Conservation (phyloP, 2,797 vertebrate genomes). For the Prunella strophiata region DNA sequence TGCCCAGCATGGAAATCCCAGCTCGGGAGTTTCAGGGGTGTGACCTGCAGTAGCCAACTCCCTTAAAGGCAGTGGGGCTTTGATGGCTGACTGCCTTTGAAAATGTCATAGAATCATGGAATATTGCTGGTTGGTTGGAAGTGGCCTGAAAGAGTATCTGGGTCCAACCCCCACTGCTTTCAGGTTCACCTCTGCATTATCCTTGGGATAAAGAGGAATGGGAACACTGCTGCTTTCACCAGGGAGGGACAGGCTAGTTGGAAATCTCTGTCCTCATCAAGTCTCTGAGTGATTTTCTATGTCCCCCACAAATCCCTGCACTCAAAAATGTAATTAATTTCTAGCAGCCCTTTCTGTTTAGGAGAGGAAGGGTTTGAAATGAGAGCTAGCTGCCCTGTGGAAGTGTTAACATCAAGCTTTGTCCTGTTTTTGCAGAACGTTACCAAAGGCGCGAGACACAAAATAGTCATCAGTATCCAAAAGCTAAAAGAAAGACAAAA, state of each 20-base stretch:
- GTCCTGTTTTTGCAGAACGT: conserved; percentile 84
- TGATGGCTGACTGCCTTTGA: not conserved
- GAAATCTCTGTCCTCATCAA: not conserved
- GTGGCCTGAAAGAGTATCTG: not conserved
- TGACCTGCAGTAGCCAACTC: not conserved
- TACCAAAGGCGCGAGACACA: conserved; percentile 98
- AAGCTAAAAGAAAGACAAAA: conserved; percentile 97
- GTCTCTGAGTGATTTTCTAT: not conserved
- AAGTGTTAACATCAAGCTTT: not conserved
- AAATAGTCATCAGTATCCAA: conserved; percentile 98
- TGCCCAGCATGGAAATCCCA: not conserved
- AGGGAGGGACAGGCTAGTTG: not conserved
- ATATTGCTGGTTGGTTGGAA: not conserved
- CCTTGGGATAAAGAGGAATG: not conserved
- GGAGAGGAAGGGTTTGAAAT: not conserved
- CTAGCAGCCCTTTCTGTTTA: not conserved
- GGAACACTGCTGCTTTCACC: not conserved
- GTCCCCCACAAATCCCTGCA: not conserved
- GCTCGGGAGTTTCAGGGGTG: not conserved
- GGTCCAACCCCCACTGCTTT: not conserved
- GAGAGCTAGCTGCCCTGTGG: not conserved
- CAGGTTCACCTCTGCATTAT: not conserved
- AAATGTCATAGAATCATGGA: not conserved
- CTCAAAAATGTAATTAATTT: not conserved
- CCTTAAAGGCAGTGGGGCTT: not conserved